Conservation (phyloP, 2,888 invertebrate species). For the Podotricha telesiphe region DNA sequence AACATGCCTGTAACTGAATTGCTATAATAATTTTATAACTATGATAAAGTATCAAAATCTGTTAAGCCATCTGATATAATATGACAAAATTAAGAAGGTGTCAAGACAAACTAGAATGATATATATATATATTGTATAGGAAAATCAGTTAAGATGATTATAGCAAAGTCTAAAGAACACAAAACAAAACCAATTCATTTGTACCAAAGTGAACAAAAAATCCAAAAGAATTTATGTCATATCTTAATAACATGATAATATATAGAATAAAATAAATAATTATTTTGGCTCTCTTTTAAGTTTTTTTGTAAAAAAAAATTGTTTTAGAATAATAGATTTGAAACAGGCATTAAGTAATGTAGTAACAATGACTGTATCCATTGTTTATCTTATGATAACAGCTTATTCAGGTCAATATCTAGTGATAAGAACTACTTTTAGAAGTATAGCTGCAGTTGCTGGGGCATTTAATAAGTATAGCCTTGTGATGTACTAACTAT, state of each 20-base stretch:
- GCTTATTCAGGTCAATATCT: slow-evolving; percentile 78
- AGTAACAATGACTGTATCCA: slow-evolving; percentile 40
- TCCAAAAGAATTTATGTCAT: too few species aligned
- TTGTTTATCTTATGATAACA: slow-evolving; percentile 64
- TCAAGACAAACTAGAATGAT: too few species aligned
- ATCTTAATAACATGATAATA: too few species aligned
- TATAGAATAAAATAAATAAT: too few species aligned
- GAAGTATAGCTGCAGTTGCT: slow-evolving; percentile 19
- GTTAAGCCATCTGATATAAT: background rate
- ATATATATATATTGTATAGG: too few species aligned
- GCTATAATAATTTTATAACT: background rate
- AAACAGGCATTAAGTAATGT: slow-evolving; percentile 14
- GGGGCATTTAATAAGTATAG: slow-evolving; percentile 41
- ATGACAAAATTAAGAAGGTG: background rate
- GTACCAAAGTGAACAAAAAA: too few species aligned
- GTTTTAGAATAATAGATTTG: background rate
- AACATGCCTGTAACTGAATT: background rate
- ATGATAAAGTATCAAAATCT: background rate
- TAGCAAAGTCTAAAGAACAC: too few species aligned
- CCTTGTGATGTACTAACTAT: slow-evolving; percentile 46
- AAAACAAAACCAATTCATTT: background rate
- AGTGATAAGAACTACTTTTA: slow-evolving; percentile 54
- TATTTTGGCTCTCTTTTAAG: too few species aligned
- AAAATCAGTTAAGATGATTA: background rate
- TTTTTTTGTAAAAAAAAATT: too few species aligned